These are phyloP conservation scores for Nomada hirtipes DNA, from an alignment of 2,888 invertebrate genomes.

Conservation along the genomic window DNA sequence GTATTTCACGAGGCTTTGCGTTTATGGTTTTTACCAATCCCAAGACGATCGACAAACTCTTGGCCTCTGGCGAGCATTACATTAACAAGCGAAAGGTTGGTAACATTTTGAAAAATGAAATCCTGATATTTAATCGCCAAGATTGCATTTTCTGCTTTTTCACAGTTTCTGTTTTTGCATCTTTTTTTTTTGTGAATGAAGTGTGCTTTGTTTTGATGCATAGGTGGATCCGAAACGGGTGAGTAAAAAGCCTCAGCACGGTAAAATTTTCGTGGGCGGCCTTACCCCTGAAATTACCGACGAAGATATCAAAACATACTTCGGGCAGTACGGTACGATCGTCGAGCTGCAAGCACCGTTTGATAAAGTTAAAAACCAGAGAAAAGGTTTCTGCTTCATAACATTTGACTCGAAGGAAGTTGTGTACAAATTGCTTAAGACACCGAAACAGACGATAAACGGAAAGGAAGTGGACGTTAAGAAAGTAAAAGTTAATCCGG, in stretches of 20 bases:
- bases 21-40: conserved; percentile 87
- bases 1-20: conserved; percentile 88
- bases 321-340: conserved; percentile 87
- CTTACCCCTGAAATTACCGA: conserved; percentile 87
- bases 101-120: conserved; percentile 6
- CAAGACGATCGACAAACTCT: conserved; percentile 86
- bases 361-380: conserved; percentile 88
- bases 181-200: neutral
- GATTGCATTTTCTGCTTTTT: neutral
- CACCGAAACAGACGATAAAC: conserved; percentile 86
- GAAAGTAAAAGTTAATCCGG: conserved; percentile 86
- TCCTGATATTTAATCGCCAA: too few relatives aligned
- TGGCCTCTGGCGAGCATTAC: conserved; percentile 86
- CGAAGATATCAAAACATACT: conserved; percentile 87
- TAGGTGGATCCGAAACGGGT: conserved; percentile 88
- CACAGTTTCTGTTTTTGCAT: neutral
- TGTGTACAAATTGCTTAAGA: conserved; percentile 86
- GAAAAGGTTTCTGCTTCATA: conserved; percentile 88
- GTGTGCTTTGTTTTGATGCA: conserved; percentile 9
- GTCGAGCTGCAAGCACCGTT: conserved; percentile 88
- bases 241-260: conserved; percentile 87
- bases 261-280: conserved; percentile 89
- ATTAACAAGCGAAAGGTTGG: conserved; percentile 86
- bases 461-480: conserved; percentile 86
- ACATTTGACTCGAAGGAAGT: conserved; percentile 88